Base-by-base conservation (phyloP, 1,140 invertebrate species). In the Aphis craccivora region DNA sequence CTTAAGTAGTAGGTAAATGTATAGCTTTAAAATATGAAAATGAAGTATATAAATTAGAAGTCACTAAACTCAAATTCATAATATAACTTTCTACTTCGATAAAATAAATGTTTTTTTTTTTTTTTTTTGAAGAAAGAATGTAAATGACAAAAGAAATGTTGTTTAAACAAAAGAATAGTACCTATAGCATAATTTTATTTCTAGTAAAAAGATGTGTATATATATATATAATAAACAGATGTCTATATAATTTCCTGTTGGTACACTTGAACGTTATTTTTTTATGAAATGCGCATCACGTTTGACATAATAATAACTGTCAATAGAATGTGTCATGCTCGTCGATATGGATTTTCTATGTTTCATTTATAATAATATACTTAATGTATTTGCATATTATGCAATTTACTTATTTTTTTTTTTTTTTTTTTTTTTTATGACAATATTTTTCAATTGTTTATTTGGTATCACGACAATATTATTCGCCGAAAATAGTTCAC, bases 291-390 rank as follows among this genome's bases (percentile, higher is more conserved):
- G 14, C 23, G 1, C 35, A 43, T 90, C 53, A 90, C 53, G 53
- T 90, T 40, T 37, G 23, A 40, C 53, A 30, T 51, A 88, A 37
- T 89, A 53, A 53, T 89, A 60, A 90, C 51, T 89, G 88, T 89
- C 88, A 55, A 89, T 89, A 89, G 25, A 89, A 89, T 90, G 23
- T 90, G n/a, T 37, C 87, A 89, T 89, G 11, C 11, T 43, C 88
- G 11, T 43, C 53, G 43, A 60, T 30, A 90, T 11, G 5, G 35
- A 90, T 60, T 90, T 60, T 5, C 20, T 89, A 60, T 55, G 14
- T 40, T 90, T 90, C 53, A 37, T 55, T 89, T 43, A 43, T 43
- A 60, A 43, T 60, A 43, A 60, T 40, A 51, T 55, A 90, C 53
- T 83, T 83, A 0, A 87, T 20, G 43, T 45, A 87, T 48, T 48